phyloP scores from a whole-genome alignment of 2,888 invertebrate genomes.

The Nycteola revayana region DNA sequence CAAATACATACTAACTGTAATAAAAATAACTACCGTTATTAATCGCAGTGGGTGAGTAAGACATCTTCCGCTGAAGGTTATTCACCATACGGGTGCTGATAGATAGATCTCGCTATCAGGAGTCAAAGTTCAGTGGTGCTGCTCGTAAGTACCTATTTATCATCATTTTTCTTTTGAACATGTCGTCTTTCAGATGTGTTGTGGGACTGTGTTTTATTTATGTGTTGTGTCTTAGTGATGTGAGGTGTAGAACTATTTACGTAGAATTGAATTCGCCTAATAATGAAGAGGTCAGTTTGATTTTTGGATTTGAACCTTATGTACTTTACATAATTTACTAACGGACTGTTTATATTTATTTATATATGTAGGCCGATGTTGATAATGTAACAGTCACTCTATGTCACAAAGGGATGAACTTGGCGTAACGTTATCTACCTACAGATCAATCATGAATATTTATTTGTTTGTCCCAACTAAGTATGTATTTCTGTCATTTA shows the following conservation, averaged over 20 bases:
- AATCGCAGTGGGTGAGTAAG: neutral
- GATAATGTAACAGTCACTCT: no score
- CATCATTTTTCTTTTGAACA: conserved; percentile 41
- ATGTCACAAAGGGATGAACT: no score
- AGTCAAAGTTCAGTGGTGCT: conserved; percentile 47
- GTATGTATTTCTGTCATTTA: no score
- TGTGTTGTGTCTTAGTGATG: conserved; percentile 30
- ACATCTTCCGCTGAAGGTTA: conserved; percentile 37
- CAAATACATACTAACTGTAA: no score
- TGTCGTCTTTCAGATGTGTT: conserved; percentile 38
- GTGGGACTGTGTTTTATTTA: conserved; percentile 35
- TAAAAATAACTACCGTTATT: no score
- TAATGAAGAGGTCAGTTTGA: conserved; percentile 53
- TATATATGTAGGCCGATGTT: no score
- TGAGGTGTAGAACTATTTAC: conserved; percentile 50
- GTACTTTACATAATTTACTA: no score
- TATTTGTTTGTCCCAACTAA: no score
- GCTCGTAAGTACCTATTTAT: conserved; percentile 31
- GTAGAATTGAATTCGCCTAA: conserved; percentile 52
- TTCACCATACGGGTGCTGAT: conserved; percentile 37
- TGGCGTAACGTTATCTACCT: no score
- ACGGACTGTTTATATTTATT: no score
- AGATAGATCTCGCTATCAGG: conserved; percentile 40
- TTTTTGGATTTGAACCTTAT: no score
- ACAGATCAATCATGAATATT: no score